phyloP scores from a whole-genome alignment of 2,888 invertebrate genomes.

The Oscheius sp. region DNA sequence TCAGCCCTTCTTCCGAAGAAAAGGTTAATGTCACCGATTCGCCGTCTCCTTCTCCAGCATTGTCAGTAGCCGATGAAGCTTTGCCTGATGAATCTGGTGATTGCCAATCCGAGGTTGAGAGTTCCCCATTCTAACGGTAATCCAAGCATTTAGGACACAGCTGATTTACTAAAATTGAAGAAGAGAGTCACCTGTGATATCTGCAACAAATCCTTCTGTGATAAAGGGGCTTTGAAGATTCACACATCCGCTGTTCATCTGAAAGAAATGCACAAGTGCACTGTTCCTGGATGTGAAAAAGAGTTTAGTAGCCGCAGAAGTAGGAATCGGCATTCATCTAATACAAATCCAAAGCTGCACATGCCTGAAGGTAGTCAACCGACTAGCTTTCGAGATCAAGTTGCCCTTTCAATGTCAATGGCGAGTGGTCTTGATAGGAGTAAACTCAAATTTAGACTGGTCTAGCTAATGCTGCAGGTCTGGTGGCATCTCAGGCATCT shows the following conservation, averaged over 20 bases:
- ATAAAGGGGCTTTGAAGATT: slow-evolving; percentile 89
- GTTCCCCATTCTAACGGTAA: not conserved
- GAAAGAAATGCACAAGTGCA: slow-evolving; percentile 99
- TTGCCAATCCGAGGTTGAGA: not conserved
- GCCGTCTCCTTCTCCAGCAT: slow-evolving; percentile 25
- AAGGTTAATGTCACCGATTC: slow-evolving; percentile 28
- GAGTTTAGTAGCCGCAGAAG: slow-evolving; percentile 62
- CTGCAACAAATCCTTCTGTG: slow-evolving; percentile 33
- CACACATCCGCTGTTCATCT: slow-evolving; percentile 98
- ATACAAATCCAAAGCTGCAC: slow-evolving; percentile 68
- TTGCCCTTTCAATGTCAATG: slow-evolving; percentile 23
- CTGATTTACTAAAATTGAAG: slow-evolving; percentile 40
- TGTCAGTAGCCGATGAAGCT: slow-evolving; percentile 19
- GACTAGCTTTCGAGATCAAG: slow-evolving; percentile 15
- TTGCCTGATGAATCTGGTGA: slow-evolving; percentile 1
- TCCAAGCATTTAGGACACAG: slow-evolving; percentile 2
- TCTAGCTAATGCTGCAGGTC: slow-evolving; percentile 4
- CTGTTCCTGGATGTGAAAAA: slow-evolving; percentile 76
- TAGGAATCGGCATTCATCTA: slow-evolving; percentile 68
- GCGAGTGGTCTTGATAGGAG: not conserved
- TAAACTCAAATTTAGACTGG: not conserved
- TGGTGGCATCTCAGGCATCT: slow-evolving; percentile 5
- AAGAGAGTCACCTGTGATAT: slow-evolving; percentile 79
- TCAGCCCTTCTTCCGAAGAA: slow-evolving; percentile 10
- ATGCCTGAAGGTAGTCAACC: slow-evolving; percentile 42